phyloP scores from a whole-genome alignment of 1,140 invertebrate species.

The Megalopta genalis region DNA sequence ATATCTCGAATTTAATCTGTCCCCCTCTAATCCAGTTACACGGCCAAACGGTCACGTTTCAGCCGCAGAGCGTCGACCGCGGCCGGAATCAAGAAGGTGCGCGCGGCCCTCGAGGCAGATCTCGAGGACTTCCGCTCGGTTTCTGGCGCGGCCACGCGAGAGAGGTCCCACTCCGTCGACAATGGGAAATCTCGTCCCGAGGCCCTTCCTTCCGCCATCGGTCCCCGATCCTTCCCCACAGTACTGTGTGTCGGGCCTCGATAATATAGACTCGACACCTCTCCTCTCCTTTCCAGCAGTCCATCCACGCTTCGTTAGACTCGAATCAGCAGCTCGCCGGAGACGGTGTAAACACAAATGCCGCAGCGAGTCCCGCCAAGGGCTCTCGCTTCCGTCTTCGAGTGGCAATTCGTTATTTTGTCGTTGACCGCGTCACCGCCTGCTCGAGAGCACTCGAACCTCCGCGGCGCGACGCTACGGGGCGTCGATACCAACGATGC shows the following conservation, averaged over 20 bases:
- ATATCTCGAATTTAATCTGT: constrained; percentile 73
- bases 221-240: constrained; percentile 17
- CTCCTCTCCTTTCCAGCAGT: background rate
- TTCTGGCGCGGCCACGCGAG: constrained; percentile 35
- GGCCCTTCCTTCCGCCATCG: background rate
- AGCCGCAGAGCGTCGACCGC: constrained; percentile 34
- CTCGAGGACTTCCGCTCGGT: constrained; percentile 44
- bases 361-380: constrained; percentile 52
- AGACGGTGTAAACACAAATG: constrained; percentile 71
- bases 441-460: constrained; percentile 41
- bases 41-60: constrained; percentile 75
- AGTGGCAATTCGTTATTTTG: constrained; percentile 48
- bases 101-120: background rate
- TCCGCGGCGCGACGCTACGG: background rate
- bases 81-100: constrained; percentile 69
- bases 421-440: constrained; percentile 38
- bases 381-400: constrained; percentile 45
- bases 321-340: constrained; percentile 39
- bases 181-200: constrained; percentile 56
- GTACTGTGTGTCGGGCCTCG: constrained; percentile 18
- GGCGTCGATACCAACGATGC: background rate
- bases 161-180: constrained; percentile 6
- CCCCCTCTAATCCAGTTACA: constrained; percentile 73
- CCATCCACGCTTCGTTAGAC: constrained; percentile 65
- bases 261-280: constrained; percentile 39